Evolutionary conservation across 2,113 vertebrate species (phyloP), one percentile per base, ranked within the genome.

Genomic region (Etheostoma spectabile): DNA sequence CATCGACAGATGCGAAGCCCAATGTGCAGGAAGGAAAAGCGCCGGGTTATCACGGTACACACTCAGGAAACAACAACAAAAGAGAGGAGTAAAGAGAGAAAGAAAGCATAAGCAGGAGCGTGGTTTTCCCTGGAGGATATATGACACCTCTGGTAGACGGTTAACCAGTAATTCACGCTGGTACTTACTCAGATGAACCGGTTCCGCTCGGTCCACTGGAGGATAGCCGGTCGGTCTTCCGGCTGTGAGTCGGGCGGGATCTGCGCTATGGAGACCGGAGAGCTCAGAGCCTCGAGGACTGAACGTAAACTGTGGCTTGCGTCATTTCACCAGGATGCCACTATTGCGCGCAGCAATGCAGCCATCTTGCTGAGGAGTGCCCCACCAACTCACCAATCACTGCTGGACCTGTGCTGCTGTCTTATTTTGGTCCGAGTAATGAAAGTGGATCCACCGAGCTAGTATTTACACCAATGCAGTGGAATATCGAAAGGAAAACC

Each of bases 121-220:
- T 12, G 79, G 16, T 19, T 83, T 52, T 24, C 51, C 1, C 49
- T 4, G 63, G 2, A 2, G 51, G n/a, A 27, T 12, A 83, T 66
- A 81, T 3, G 61, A 63, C 80, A 77, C 86, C 63, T 42, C 79
- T 19, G 82, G 62, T 53, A 53, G 8, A 24, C 57, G 16, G 59
- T 59, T 42, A 51, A 56, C 45, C 18, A 74, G 42, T 22, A 64
- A 74, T 66, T 14, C 18, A 56, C 61, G 68, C 67, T 5, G 45
- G 11, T 87, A 95, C 95, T 95, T 88, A 95, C 95, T 92, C 90
- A 70, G 82, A 87, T 84, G 94, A 95, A 87, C 93, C 92, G 93
- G 90, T 87, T 90, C 91, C 76, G 75, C 85, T 92, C 90, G 93
- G 93, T 93, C 92, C 94, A 90, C 91, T 82, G 77, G 83, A 84